Evolutionary conservation across 2,797 vertebrate species (phyloP).

Genomic region (Pyrocephalus nanus): DNA sequence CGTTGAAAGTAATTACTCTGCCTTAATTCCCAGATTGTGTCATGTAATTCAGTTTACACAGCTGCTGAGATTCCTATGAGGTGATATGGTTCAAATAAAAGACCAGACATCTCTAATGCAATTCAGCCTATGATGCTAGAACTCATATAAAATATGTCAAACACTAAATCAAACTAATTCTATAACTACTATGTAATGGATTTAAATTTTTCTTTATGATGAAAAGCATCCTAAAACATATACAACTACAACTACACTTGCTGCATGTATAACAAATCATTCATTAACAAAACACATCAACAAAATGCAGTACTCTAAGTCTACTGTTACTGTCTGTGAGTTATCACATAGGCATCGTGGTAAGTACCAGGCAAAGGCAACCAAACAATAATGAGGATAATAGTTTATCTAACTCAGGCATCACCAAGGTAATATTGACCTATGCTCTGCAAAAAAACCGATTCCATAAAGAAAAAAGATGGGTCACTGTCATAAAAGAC

Average conservation of each 20-base stretch:
- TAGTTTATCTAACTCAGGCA: not conserved
- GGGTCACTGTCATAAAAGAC: not conserved
- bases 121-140: not conserved
- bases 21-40: slow-evolving; percentile 26
- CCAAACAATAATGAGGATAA: not conserved
- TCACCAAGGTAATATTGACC: not conserved
- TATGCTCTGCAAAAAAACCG: not conserved
- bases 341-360: not conserved
- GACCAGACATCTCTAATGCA: not conserved
- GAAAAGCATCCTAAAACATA: not conserved
- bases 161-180: not conserved
- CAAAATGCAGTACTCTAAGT: not conserved
- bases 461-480: not conserved
- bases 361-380: not conserved
- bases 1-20: slow-evolving; percentile 38
- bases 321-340: not conserved
- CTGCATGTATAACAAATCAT: not conserved
- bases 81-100: slow-evolving; percentile 22
- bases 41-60: slow-evolving; percentile 49
- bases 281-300: not conserved
- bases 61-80: not conserved
- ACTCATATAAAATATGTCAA: not conserved
- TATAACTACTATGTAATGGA: not conserved
- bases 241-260: not conserved
- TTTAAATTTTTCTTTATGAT: not conserved